Base-by-base conservation (phyloP, 2,888 invertebrate genomes). In the Euclidia mi region DNA sequence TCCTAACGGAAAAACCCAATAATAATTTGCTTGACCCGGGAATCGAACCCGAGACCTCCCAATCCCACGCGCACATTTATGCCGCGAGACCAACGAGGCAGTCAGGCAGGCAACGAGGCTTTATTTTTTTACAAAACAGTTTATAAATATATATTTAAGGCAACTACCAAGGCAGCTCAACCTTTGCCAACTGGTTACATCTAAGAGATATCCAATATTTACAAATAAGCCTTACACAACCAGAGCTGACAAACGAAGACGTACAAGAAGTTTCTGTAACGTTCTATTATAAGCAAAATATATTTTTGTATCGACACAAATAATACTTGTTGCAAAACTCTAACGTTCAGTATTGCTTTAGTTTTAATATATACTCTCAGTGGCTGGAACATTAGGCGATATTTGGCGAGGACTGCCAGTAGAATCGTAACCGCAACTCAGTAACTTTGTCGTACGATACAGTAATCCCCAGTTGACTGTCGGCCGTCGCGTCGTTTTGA, bases 401-500 rank as follows among this genome's bases (percentile, higher is more conserved):
- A 71, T 74, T 74, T 70, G 74, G 70, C 66, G 51, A 46, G 52
- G 53, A 57, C 50, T 34, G 29, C 56, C 47, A 44, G 46, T 46
- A 31, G 51, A 43, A 59, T 60, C 56, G 76, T 72, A 63, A 71
- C 76, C 74, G 65, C 72, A 73, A 79, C 73, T 76, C 70, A 65
- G 61, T 66, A 78, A 82, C 53, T 53, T 53, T 20, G 35, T 29
- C 41, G 38, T 53, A 38, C 53, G 17, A 38, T 47, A 42, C 41
- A 49, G 48, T 52, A 63, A 78, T 81, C 79, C 79, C 76, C 50
- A 61, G 79, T 71, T 66, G 73, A 71, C 74, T 50, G 50, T 73
- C 47, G 35, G 40, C 38, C 52, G 14, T 37, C n/a, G n/a, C n/a
- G n/a, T n/a, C 58, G 18, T 63, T 68, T 73, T 62, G 50, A 65